Percentiles rank a stretch among this genome's conserved stretches.
phyloP scores from a whole-genome alignment of 2,888 invertebrate species.

The Plagiodera versicolora region DNA sequence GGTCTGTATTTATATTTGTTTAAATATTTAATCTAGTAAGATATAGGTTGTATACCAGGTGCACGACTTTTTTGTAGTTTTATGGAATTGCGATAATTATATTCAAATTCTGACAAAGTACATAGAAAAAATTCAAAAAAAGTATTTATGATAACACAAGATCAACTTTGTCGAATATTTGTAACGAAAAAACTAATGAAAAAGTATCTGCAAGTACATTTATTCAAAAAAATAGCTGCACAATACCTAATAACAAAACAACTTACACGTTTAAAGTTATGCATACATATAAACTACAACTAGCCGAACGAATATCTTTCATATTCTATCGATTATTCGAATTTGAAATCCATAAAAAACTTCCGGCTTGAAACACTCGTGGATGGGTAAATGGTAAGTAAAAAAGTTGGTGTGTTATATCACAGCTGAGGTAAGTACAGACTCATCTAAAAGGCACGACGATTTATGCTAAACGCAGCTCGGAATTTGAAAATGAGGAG shows the following conservation, averaged over 20 bases:
- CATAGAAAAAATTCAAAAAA: too few relatives aligned
- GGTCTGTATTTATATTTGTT: neutral
- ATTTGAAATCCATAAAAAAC: neutral
- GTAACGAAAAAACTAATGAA: too few relatives aligned
- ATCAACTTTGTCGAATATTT: too few relatives aligned
- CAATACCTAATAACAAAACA: neutral
- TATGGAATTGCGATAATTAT: too few relatives aligned
- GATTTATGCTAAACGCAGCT: conserved; percentile 31
- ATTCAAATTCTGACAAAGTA: too few relatives aligned
- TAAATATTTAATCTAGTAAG: neutral
- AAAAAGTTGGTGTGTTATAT: conserved; percentile 20
- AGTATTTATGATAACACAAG: too few relatives aligned
- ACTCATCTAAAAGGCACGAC: conserved; percentile 18
- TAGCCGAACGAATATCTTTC: neutral
- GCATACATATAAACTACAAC: neutral
- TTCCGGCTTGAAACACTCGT: neutral
- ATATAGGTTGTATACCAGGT: too few relatives aligned
- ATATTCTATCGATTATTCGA: neutral
- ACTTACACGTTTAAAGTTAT: neutral
- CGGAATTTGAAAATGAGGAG: conserved; percentile 16
- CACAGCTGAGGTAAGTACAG: conserved; percentile 31
- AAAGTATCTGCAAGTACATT: neutral
- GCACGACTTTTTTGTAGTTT: too few relatives aligned
- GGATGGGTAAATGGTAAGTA: conserved; percentile 2
- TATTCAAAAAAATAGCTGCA: neutral